phyloP scores from a whole-genome alignment of 2,888 invertebrate genomes.

The Alloscopus bannaensis region DNA sequence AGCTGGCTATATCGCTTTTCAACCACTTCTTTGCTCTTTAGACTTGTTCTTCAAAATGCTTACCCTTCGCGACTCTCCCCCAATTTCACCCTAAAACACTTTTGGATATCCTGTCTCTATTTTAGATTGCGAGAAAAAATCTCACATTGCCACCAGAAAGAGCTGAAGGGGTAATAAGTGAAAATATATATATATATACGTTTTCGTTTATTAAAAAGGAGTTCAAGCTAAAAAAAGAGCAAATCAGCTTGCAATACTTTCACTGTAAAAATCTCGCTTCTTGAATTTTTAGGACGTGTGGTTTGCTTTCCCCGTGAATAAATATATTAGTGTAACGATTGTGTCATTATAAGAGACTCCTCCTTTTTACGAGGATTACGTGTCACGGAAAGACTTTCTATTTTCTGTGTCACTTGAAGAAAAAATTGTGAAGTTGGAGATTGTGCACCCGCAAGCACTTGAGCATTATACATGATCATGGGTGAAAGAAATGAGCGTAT shows the following conservation, averaged over 20 bases:
- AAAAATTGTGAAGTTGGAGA: no score
- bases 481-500: background rate
- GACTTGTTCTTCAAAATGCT: no score
- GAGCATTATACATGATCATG: slow-evolving; percentile 13
- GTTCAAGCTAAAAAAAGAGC: background rate
- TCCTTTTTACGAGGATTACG: no score
- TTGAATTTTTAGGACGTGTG: background rate
- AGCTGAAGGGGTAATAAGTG: slow-evolving; percentile 21
- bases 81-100: slow-evolving; percentile 12
- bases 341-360: background rate
- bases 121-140: slow-evolving; percentile 1
- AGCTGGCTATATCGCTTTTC: no score
- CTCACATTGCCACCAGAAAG: slow-evolving; percentile 4
- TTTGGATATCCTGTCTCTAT: no score
- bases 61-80: no score
- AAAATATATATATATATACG: background rate
- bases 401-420: no score
- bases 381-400: no score
- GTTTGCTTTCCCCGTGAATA: background rate
- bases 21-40: no score
- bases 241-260: background rate
- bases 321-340: background rate
- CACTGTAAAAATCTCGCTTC: background rate
- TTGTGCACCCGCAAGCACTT: slow-evolving; percentile 18
- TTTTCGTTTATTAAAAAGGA: background rate